These are phyloP conservation scores for Pentalonia nigronervosa DNA, from an alignment of 1,140 invertebrate genomes.

Conservation along the genomic window DNA sequence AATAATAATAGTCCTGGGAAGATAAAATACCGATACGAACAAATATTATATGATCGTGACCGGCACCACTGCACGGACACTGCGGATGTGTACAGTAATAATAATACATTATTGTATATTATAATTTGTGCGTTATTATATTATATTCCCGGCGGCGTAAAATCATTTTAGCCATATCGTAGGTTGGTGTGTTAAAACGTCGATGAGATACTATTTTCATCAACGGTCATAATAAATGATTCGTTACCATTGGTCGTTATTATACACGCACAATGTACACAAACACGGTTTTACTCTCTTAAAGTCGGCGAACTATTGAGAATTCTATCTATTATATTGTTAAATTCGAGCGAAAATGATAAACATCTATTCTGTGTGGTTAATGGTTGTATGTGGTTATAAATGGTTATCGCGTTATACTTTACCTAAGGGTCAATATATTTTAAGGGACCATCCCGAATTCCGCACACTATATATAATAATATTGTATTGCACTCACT, in stretches of 20 bases:
- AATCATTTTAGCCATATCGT: not conserved
- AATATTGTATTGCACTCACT: not conserved
- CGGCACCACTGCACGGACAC: not conserved
- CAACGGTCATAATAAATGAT: not conserved
- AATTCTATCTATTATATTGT: not conserved
- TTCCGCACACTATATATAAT: not conserved
- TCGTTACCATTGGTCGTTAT: not conserved
- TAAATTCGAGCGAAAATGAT: not conserved
- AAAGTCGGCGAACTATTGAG: not conserved
- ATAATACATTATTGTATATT: not conserved
- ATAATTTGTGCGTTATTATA: too few relatives aligned
- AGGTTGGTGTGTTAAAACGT: not conserved
- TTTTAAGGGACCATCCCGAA: not conserved
- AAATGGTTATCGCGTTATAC: not conserved
- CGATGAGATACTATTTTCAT: not conserved
- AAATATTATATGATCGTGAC: not conserved
- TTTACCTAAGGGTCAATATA: not conserved
- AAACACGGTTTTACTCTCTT: not conserved
- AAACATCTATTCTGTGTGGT: not conserved
- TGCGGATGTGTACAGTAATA: too few relatives aligned
- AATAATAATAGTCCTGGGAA: not conserved
- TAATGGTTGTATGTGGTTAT: not conserved
- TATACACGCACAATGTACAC: too few relatives aligned
- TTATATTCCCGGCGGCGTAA: not conserved
- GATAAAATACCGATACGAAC: not conserved